Percentiles rank a stretch among this genome's conserved stretches.
These are phyloP conservation scores for Ptychoptera albimana DNA, from an alignment of 2,888 invertebrate genomes.

Conservation along the genomic window DNA sequence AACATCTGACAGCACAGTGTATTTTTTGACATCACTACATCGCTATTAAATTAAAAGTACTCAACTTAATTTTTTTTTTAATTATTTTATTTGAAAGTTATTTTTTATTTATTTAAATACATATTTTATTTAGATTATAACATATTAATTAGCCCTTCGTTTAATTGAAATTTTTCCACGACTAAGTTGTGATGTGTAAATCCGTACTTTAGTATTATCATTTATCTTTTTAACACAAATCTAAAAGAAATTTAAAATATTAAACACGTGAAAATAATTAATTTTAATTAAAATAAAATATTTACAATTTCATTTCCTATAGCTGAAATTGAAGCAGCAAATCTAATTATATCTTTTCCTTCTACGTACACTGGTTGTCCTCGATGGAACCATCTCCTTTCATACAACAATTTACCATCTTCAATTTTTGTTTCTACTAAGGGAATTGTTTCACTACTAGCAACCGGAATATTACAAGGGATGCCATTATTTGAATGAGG, in stretches of 20 bases:
- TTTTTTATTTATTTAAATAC: not conserved
- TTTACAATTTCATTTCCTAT: constrained; percentile 78
- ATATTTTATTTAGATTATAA: not conserved
- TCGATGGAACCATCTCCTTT: constrained; percentile 88
- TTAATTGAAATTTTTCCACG: constrained; percentile 81
- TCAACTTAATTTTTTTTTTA: not conserved
- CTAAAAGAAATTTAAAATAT: constrained; percentile 31
- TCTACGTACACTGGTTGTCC: constrained; percentile 87
- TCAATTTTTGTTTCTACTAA: constrained; percentile 75
- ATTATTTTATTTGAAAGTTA: not conserved
- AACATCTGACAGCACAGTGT: not conserved
- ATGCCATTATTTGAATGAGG: not conserved
- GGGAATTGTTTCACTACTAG: constrained; percentile 17
- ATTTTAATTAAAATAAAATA: constrained; percentile 2
- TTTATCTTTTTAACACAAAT: constrained; percentile 77
- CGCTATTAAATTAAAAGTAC: not conserved
- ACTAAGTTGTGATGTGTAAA: constrained; percentile 68
- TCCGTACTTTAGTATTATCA: constrained; percentile 65
- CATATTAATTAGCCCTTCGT: constrained; percentile 57
- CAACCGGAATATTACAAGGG: not conserved
- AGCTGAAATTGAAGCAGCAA: constrained; percentile 78
- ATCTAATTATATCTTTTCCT: constrained; percentile 69
- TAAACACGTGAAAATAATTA: not conserved
- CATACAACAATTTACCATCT: constrained; percentile 86
- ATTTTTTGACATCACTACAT: not conserved